phyloP scores from a whole-genome alignment of 1,140 invertebrate genomes.

The Penaeus indicus region DNA sequence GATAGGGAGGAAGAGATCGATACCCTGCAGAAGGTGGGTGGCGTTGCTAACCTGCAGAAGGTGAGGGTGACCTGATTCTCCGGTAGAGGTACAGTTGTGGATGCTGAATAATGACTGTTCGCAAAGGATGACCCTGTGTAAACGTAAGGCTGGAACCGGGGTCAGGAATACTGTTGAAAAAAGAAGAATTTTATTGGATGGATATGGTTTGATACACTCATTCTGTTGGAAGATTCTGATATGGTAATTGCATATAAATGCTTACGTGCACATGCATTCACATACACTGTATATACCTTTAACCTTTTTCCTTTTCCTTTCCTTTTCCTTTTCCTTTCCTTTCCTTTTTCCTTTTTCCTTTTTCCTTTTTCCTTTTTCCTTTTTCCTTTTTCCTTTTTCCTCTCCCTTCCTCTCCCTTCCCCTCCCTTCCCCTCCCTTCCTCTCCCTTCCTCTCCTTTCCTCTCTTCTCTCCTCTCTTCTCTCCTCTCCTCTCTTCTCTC shows the following conservation, averaged over 20 bases:
- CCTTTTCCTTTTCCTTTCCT: background rate
- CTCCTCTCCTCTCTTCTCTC: no score
- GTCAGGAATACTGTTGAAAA: no score
- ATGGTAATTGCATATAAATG: background rate
- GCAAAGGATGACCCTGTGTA: background rate
- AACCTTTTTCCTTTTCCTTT: background rate
- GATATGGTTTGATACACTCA: background rate
- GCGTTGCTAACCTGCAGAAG: no score
- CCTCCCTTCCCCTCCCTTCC: no score
- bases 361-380: background rate
- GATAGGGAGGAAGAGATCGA: conserved; percentile 70
- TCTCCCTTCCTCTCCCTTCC: background rate
- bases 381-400: background rate
- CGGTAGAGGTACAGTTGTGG: no score
- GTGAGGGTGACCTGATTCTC: no score
- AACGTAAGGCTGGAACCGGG: background rate
- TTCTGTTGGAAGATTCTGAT: background rate
- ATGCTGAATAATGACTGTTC: background rate
- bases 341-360: background rate
- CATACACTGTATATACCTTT: background rate
- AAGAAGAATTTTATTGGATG: no score
- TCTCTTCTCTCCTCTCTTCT: no score
- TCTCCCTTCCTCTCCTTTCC: no score
- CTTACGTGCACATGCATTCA: background rate
- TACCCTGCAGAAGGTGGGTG: conserved; percentile 54